These are phyloP conservation scores for Aleiodes leptofemur DNA, from an alignment of 2,888 invertebrate genomes.

Conservation along the genomic window DNA sequence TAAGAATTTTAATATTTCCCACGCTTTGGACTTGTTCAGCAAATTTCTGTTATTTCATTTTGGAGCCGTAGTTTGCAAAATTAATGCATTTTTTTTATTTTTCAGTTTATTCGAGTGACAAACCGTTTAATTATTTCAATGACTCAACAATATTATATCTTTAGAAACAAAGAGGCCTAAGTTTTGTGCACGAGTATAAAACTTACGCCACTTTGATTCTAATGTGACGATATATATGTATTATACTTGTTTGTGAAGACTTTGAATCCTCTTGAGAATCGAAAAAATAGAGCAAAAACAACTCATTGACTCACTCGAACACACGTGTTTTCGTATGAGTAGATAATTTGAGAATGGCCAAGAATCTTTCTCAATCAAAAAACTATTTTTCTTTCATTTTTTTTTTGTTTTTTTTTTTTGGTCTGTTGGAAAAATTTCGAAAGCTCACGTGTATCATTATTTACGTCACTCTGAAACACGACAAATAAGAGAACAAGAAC, in stretches of 20 bases:
- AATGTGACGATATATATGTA: too few species aligned
- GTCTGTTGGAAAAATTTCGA: not conserved
- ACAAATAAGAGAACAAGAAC: not conserved
- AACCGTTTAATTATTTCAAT: too few species aligned
- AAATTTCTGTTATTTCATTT: too few species aligned
- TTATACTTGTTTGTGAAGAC: not conserved
- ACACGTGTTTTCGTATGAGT: not conserved
- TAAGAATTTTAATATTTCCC: too few species aligned
- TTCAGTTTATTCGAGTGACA: too few species aligned
- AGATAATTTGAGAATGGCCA: slow-evolving; percentile 9
- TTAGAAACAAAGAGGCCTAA: too few species aligned
- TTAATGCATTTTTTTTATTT: too few species aligned
- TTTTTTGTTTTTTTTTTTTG: not conserved
- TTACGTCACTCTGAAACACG: slow-evolving; percentile 16
- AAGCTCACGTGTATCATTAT: slow-evolving; percentile 3
- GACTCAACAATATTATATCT: too few species aligned
- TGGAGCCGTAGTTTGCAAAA: too few species aligned
- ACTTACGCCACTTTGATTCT: too few species aligned
- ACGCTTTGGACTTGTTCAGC: too few species aligned
- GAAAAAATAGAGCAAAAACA: not conserved
- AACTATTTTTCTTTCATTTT: not conserved
- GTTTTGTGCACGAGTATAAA: too few species aligned
- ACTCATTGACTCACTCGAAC: not conserved
- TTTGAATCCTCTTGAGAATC: not conserved
- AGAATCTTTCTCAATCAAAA: slow-evolving; percentile 15